These are phyloP conservation scores for Copsychus sechellarum DNA, from an alignment of 2,113 vertebrate species.

Conservation along the genomic window DNA sequence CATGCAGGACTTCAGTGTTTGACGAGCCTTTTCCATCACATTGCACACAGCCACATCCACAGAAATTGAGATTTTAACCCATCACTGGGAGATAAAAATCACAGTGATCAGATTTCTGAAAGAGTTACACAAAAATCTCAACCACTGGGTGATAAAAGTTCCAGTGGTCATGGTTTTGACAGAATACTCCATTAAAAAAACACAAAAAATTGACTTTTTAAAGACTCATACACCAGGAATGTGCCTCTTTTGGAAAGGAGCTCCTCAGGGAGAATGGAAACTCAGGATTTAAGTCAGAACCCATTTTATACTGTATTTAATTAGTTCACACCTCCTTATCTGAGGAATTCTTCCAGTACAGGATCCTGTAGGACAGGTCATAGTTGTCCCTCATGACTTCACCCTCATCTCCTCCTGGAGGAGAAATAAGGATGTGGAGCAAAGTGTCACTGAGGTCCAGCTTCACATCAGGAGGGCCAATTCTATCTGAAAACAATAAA, in stretches of 20 bases:
- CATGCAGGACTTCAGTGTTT: background rate
- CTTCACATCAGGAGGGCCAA: slow-evolving; percentile 51
- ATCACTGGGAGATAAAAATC: background rate
- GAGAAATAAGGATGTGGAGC: slow-evolving; percentile 38
- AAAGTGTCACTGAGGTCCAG: slow-evolving; percentile 15
- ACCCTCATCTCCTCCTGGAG: background rate
- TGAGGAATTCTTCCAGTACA: slow-evolving; percentile 61
- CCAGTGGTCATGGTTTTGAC: background rate
- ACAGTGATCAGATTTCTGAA: background rate
- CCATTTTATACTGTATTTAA: background rate
- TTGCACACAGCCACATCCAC: background rate
- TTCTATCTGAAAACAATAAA: slow-evolving; percentile 6
- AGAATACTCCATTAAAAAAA: background rate
- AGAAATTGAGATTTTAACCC: background rate
- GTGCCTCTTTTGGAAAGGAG: background rate
- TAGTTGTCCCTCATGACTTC: background rate
- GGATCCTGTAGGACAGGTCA: slow-evolving; percentile 44
- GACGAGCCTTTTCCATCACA: background rate
- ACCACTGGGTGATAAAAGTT: background rate
- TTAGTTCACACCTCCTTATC: slow-evolving; percentile 41
- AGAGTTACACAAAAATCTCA: background rate
- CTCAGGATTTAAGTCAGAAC: background rate
- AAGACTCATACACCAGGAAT: rapidly evolving
- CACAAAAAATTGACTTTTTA: rapidly evolving
- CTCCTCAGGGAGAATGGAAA: background rate